Conservation (phyloP, 2,113 vertebrate genomes). For the Cottus gobio region DNA sequence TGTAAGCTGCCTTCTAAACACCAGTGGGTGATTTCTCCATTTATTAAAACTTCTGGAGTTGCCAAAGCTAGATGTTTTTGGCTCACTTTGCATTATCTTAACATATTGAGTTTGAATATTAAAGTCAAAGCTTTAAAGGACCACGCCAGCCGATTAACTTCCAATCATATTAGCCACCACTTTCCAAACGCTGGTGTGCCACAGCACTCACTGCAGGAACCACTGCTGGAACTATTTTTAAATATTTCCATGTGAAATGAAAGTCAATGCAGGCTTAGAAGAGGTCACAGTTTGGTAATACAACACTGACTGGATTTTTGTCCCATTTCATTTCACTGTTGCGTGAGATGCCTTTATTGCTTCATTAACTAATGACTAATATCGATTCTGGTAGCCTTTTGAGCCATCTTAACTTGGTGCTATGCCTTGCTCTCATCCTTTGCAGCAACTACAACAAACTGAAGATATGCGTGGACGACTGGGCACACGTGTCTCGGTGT, state of each 20-base stretch:
- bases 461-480: slow-evolving; percentile 56
- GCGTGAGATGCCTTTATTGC: background rate
- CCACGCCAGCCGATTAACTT: background rate
- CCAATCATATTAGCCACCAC: background rate
- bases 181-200: background rate
- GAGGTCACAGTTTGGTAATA: background rate
- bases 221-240: background rate
- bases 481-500: background rate
- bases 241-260: slow-evolving; percentile 5
- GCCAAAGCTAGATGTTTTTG: slow-evolving; percentile 20
- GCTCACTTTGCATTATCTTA: background rate
- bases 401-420: background rate
- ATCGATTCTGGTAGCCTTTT: background rate
- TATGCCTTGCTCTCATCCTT: slow-evolving; percentile 23
- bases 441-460: slow-evolving; percentile 73
- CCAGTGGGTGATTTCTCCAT: slow-evolving; percentile 21
- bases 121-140: slow-evolving; percentile 6
- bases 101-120: background rate
- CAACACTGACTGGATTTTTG: background rate
- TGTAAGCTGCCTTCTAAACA: slow-evolving; percentile 32
- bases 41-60: slow-evolving; percentile 12
- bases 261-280: background rate
- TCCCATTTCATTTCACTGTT: background rate
- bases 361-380: background rate
- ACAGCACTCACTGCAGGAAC: background rate